These are phyloP conservation scores for Meteorus cinctellus DNA, from an alignment of 2,888 invertebrate species.

Conservation along the genomic window DNA sequence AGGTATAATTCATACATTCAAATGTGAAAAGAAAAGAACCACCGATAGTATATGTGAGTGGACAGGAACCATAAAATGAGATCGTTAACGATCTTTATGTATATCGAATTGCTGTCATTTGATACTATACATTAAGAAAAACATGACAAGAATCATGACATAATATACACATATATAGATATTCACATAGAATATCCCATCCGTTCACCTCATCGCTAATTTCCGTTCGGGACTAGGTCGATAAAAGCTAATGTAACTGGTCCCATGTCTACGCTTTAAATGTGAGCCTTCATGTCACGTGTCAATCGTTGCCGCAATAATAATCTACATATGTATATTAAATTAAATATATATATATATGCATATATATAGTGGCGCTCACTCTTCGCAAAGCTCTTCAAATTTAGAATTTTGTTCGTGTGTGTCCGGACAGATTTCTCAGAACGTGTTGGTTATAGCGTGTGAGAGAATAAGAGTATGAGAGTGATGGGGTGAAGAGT, in stretches of 20 bases:
- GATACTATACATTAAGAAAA: background rate
- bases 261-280: background rate
- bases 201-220: conserved; percentile 10
- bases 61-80: conserved; percentile 15
- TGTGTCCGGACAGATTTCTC: conserved; percentile 21
- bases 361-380: conserved; percentile 11
- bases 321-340: background rate
- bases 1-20: conserved; percentile 3
- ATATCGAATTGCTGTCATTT: conserved; percentile 11
- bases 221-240: background rate
- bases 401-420: conserved; percentile 25
- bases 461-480: background rate
- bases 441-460: conserved; percentile 1
- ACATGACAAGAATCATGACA: conserved; percentile 14
- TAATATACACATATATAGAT: no score
- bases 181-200: no score
- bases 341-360: background rate
- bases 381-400: conserved; percentile 15
- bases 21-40: background rate
- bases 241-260: conserved; percentile 15
- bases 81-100: conserved; percentile 23
- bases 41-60: background rate
- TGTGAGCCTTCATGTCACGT: background rate
- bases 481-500: background rate
- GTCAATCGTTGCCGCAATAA: conserved; percentile 9